Percentiles rank a stretch among this genome's conserved stretches.
These are phyloP conservation scores for Campylomormyrus numenius DNA, from an alignment of 2,113 vertebrate genomes.

Conservation along the genomic window DNA sequence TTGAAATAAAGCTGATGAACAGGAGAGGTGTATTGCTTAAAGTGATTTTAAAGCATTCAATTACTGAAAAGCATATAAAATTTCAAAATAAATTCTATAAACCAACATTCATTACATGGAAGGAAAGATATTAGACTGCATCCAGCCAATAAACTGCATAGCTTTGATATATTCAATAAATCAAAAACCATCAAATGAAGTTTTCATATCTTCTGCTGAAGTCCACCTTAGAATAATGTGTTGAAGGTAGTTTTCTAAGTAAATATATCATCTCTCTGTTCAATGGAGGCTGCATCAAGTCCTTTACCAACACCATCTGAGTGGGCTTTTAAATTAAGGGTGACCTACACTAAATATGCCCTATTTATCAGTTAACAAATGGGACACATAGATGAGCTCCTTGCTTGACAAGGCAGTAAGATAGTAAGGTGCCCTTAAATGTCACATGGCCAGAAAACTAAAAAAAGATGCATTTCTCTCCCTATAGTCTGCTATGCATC, in stretches of 20 bases:
- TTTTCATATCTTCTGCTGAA: not conserved
- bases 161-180: not conserved
- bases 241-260: not conserved
- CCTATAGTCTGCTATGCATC: not conserved
- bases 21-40: not conserved
- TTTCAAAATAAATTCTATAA: not conserved
- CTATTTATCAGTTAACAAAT: not conserved
- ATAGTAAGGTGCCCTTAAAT: not conserved
- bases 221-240: not conserved
- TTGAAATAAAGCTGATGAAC: not conserved
- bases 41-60: not conserved
- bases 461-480: not conserved
- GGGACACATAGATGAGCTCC: not conserved
- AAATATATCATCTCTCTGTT: not conserved
- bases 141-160: not conserved
- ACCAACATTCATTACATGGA: not conserved
- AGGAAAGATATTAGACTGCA: not conserved
- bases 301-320: not conserved
- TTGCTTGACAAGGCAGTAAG: not conserved
- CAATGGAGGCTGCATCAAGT: not conserved
- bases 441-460: not conserved
- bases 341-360: not conserved
- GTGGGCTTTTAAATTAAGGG: not conserved
- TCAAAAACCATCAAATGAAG: not conserved
- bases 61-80: not conserved